Evolutionary conservation across 2,797 vertebrate genomes (phyloP), one percentile per base, ranked within the genome.

Genomic region (Merluccius polli): DNA sequence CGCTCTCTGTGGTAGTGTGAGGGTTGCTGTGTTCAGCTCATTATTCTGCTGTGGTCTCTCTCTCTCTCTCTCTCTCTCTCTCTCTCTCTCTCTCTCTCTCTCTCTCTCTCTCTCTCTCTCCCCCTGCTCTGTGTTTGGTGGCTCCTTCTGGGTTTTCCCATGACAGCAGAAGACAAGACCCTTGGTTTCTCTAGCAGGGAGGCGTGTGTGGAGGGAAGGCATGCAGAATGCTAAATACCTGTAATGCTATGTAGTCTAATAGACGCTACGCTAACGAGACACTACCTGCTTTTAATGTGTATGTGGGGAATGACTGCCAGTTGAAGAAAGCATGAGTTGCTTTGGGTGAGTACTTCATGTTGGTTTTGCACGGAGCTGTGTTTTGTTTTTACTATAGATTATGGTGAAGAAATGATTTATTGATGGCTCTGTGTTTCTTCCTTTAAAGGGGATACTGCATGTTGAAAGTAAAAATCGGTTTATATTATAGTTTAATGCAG

Each of bases 301-400:
- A 81, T 82, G 3, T 21, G 80, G 87, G 90, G 73, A 75, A 88
- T 84, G 90, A 80, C 52, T 87, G 59, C 82, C 87, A 63, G 78
- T 83, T 88, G 68, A 30, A 30, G 67, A 85, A 83, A 85, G 73
- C 1, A 97, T 96, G 95, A 95, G 95, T 92, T 96, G 95, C 79
- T 87, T 95, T 29, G 94, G 95, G 96, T 97, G 89, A 96, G 95
- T 95, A 74, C 6, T 79, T 27, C 1, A 5, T 36, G 59, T 2
- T 3, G 68, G 13, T 18, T 31, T 5, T 8, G 68, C 30, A 44
- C 3, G 13, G 4, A 12, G n/a, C 36, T 12, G 33, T 35, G 70
- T 41, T 33, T 15, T 41, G 38, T 13, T 13, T 41, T 11, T 41
- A 41, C 15, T 8, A 15, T 1, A 41, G 38, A 21, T 21, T 48